Evolutionary conservation across 30 jellyfish, hydroid and myxozoan species (phyloP), one percentile per base, ranked within the genome.

Genomic region (Rhopilema esculentum): DNA sequence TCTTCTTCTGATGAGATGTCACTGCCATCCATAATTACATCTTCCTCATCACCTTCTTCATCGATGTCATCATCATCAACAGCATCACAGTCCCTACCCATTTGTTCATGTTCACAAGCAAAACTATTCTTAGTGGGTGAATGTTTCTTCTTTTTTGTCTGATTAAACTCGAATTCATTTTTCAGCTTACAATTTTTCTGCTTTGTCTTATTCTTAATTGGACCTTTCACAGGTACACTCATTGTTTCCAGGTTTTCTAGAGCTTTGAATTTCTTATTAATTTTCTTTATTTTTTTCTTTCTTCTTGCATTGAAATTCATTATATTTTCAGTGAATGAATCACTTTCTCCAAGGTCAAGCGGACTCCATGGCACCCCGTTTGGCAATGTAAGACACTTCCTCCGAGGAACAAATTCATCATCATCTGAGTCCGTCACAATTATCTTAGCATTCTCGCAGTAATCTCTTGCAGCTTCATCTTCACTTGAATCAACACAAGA

Each of bases 281-380:
- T 89, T 72, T 74, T 82, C 63, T 89, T 89, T n/a, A 91, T 82
- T 62, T 81, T 82, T 21, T 93, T 72, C 49, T 88, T 73, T 68
- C 77, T 81, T 68, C 91, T 75, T 30, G 93, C 63, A 20, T 76
- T 81, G 64, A 57, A 27, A 53, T 72, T 82, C 89, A 82, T 57
- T 6, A 89, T 62, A 73, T 81, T 82, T 50, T 95, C 99, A 72
- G 96, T 95, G 63, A 64, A 95, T 1, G 99, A 95, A 86, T 95
- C 99, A 40, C 98, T 95, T 70, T 95, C 98, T 2, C 91, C 97
- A 22, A 91, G 89, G 19, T 95, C 97, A 28, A 89, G 76, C 0
- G 97, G 97, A 69, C 98, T 85, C 96, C 92, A 85, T 16, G 92
- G 91, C n/a, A 82, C 87, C 7, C 91, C 92, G 26, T 65, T 84